Base-by-base conservation (phyloP, 1,140 invertebrate genomes). In the Mactra quadrangularis region DNA sequence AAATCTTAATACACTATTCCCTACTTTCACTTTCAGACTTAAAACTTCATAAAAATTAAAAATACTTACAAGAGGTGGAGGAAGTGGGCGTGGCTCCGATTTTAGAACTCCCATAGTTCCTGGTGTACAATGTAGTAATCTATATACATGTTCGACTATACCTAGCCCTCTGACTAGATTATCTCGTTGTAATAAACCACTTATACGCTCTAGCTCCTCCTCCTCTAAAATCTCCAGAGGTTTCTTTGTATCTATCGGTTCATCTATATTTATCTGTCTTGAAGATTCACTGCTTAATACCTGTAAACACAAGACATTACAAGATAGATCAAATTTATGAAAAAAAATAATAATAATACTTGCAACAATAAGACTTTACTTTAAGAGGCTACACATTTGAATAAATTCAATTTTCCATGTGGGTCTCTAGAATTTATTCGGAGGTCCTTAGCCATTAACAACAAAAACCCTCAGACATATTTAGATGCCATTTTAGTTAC, bases 131-230 rank as follows among this genome's bases (percentile, higher is more conserved):
- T 93, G 91, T 15, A 93, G 87, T 33, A 92, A 86, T 13, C 91
- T 85, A 72, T 93, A 93, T 45, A 93, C 92, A 81, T 92, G 91
- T 50, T 93, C 92, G 47, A 92, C 91, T 13, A 93, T 92, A 35
- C 92, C 92, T 19, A 93, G 83, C 0, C 91, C 91, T 11, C 92
- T 87, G 47, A 93, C 91, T 22, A 93, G 87, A 84, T 92, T 93
- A 83, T 93, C 93, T 13, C 93, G 76, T 85, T 93, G 93, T 17
- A 93, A 83, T 9, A 93, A 81, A 1, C 87, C 89, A 82, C 89
- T 91, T 62, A 93, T 89, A 19, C 93, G 77, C 72, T 93, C 92
- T 47, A 93, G 82, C 82, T 93, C 93, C 74, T 93, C 93, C 33
- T 93, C 90, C 47, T 93, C 93, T 29, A 91, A 62, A 35, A 93